phyloP scores from a whole-genome alignment of 2,113 vertebrate genomes.

The Illadopsis cleaveri region DNA sequence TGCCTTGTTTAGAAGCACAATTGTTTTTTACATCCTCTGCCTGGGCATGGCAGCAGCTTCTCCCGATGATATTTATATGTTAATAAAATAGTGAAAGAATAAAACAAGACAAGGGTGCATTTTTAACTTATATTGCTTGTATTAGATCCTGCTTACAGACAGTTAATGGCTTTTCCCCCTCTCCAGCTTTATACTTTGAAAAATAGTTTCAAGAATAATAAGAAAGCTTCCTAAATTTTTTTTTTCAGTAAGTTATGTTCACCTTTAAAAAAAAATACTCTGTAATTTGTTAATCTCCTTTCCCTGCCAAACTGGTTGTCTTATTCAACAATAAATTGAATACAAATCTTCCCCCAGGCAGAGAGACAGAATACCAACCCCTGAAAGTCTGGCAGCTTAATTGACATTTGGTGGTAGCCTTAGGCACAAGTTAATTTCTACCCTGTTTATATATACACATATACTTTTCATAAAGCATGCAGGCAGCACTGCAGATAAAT shows the following conservation, averaged over 20 bases:
- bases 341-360: conserved; percentile 66
- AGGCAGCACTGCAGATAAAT: conserved; percentile 46
- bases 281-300: conserved; percentile 72
- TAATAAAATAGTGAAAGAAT: conserved; percentile 59
- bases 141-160: conserved; percentile 28
- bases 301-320: conserved; percentile 62
- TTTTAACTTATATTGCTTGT: conserved; percentile 32
- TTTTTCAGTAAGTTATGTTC: conserved; percentile 58
- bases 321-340: conserved; percentile 76
- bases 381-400: conserved; percentile 69
- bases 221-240: conserved; percentile 51
- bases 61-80: conserved; percentile 51
- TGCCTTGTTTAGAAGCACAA: conserved; percentile 2
- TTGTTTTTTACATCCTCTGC: not conserved
- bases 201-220: conserved; percentile 27
- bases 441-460: conserved; percentile 27
- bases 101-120: conserved; percentile 30
- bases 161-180: not conserved
- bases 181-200: conserved; percentile 21
- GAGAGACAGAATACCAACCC: conserved; percentile 56
- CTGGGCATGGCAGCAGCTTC: conserved; percentile 14
- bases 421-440: conserved; percentile 62
- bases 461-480: conserved; percentile 37
- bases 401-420: conserved; percentile 69
- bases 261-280: conserved; percentile 40